Base-by-base conservation (phyloP, 2,888 invertebrate genomes). In the Drosophila prostipennis region DNA sequence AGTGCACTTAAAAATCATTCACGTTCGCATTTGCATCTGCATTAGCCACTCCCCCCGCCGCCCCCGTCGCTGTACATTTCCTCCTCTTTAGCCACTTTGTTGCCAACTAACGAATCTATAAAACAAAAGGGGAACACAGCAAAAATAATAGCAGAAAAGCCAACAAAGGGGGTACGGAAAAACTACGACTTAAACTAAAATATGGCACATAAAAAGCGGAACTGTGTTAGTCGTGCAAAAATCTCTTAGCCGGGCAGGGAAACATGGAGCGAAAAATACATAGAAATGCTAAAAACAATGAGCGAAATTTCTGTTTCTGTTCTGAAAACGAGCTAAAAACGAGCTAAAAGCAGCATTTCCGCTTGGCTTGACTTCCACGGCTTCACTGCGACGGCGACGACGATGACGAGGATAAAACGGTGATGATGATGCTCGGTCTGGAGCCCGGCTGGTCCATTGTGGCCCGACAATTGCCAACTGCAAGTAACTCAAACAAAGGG, bases 321-420 rank as follows among this genome's bases (percentile, higher is more conserved):
- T 51, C 46, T 79, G 77, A 61, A 65, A 77, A 78, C 68, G 79
- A 77, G 80, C 81, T 86, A 83, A 86, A 86, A 83, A 88, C 78
- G 80, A 88, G 87, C 87, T 83, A 83, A 83, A 83, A 83, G 82
- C 82, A 70, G 87, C 80, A 88, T 88, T 88, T 83, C 82, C 82
- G 88, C 82, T 88, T 73, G 76, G 82, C 72, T 88, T 88, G 84
- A 80, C 83, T 79, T 87, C 45, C 79, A 84, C 72, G 74, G 61
- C 59, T 75, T 59, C 58, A 67, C 63, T 52, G 13, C 42, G 52
- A 10, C 54, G 78, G 13, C 42, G 46, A 13, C 54, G 78, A 39
- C 51, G 55, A 57, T 40, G 48, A 57, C 57, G 48, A 49, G 65
- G 49, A 46, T 37, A 46, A 32, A 56, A 45, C 13, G 29, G n/a